Conservation (phyloP, 2,888 invertebrate genomes). For the Chromoteleia sp. region DNA sequence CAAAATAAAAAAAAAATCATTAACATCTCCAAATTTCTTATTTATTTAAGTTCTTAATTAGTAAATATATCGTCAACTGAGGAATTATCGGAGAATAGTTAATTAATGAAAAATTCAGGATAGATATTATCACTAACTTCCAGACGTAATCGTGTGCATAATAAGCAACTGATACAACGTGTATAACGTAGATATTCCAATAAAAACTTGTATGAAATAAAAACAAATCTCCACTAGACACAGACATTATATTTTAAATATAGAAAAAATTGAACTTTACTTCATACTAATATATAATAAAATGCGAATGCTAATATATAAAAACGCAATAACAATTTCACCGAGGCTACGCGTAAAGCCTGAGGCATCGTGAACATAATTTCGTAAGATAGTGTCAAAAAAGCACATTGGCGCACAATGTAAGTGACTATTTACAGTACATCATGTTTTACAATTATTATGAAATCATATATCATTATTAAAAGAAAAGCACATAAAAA, state of each 20-base stretch:
- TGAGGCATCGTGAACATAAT: constrained; percentile 40
- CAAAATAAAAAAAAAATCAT: not conserved
- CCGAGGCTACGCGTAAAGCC: constrained; percentile 41
- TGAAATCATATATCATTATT: constrained; percentile 46
- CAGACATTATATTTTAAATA: constrained; percentile 34
- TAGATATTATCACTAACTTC: constrained; percentile 1
- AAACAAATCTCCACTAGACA: constrained; percentile 24
- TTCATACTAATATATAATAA: constrained; percentile 40
- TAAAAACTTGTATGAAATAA: constrained; percentile 24
- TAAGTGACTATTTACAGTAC: constrained; percentile 64
- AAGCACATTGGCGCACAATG: constrained; percentile 39
- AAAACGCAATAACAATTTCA: constrained; percentile 49
- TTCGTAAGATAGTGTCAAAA: constrained; percentile 43
- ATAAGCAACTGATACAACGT: not conserved
- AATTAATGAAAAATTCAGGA: constrained; percentile 6
- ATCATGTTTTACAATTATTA: constrained; percentile 56
- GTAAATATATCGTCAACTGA: constrained; percentile 7
- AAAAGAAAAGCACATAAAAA: constrained; percentile 56
- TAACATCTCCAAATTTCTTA: not conserved
- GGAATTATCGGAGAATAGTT: constrained; percentile 21
- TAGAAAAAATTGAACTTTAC: constrained; percentile 9
- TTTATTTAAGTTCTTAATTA: not conserved
- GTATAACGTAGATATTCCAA: not conserved
- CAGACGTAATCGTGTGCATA: not conserved
- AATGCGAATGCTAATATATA: constrained; percentile 38